These are phyloP conservation scores for Oncorhynchus masou DNA, from an alignment of 2,113 vertebrate species.

Conservation along the genomic window DNA sequence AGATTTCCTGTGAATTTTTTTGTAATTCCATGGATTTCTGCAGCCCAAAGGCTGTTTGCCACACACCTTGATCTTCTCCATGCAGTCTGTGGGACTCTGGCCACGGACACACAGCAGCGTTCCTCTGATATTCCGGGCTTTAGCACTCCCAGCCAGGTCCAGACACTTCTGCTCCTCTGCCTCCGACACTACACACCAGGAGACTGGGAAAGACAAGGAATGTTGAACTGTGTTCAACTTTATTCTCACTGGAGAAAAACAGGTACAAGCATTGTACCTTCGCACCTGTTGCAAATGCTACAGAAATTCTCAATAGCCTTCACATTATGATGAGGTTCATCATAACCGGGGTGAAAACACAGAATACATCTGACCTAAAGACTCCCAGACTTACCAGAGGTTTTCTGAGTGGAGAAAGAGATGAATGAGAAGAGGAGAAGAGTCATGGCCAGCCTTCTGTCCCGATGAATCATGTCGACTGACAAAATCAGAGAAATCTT, in stretches of 20 bases:
- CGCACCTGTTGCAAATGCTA: no score
- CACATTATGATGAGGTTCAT: no score
- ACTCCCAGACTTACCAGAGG: conserved; percentile 58
- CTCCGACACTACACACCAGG: conserved; percentile 73
- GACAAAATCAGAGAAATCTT: conserved; percentile 26
- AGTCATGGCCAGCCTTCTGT: conserved; percentile 48
- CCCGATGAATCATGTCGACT: conserved; percentile 62
- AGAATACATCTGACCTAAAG: background rate
- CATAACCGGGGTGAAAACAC: background rate
- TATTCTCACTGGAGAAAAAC: no score
- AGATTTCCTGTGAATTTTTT: no score
- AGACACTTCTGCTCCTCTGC: conserved; percentile 76
- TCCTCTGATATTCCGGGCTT: conserved; percentile 64
- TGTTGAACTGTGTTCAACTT: background rate
- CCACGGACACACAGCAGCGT: conserved; percentile 69
- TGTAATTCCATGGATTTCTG: no score
- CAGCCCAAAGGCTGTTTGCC: no score
- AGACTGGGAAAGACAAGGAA: conserved; percentile 51
- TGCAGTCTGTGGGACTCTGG: conserved; percentile 68
- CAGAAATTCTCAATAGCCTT: no score
- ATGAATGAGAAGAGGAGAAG: conserved; percentile 61
- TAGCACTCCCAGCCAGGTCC: conserved; percentile 72
- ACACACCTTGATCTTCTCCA: conserved; percentile 75
- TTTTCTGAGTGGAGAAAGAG: conserved; percentile 52
- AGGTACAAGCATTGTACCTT: no score